A percentile compares a stretch with the other conserved stretches of the same genome.
Conservation (phyloP, 2,888 invertebrate species). For the Oligia fasciuncula region DNA sequence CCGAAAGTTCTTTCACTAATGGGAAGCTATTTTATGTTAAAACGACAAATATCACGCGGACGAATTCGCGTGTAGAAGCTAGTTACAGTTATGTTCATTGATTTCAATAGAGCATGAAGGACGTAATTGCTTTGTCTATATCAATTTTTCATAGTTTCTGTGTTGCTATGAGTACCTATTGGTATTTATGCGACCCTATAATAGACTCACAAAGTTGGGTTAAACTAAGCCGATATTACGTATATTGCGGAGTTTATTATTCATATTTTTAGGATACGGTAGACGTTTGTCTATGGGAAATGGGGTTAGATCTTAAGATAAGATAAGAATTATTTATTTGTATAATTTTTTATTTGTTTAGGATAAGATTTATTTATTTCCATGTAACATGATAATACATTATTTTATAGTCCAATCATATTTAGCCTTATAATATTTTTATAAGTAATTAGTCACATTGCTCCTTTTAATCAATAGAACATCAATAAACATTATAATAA, state of each 20-base stretch:
- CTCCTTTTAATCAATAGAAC: too few relatives aligned
- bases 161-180: background rate
- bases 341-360: too few relatives aligned
- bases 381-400: too few relatives aligned
- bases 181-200: slow-evolving; percentile 5
- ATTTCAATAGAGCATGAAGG: background rate
- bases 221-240: slow-evolving; percentile 27
- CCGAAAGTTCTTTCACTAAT: background rate
- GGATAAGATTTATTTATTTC: too few relatives aligned
- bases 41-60: background rate
- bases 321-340: too few relatives aligned
- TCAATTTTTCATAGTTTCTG: background rate
- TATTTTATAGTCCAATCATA: too few relatives aligned
- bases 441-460: too few relatives aligned
- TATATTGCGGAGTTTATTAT: slow-evolving; percentile 21
- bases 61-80: background rate
- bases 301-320: background rate
- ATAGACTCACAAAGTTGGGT: slow-evolving; percentile 26
- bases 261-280: slow-evolving; percentile 33
- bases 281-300: slow-evolving; percentile 18
- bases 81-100: background rate
- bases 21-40: background rate
- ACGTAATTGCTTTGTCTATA: background rate
- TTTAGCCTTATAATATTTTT: too few relatives aligned
- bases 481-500: too few relatives aligned